Evolutionary conservation across 2,888 invertebrate species (phyloP).

Genomic region (Tenthredo distinguenda): DNA sequence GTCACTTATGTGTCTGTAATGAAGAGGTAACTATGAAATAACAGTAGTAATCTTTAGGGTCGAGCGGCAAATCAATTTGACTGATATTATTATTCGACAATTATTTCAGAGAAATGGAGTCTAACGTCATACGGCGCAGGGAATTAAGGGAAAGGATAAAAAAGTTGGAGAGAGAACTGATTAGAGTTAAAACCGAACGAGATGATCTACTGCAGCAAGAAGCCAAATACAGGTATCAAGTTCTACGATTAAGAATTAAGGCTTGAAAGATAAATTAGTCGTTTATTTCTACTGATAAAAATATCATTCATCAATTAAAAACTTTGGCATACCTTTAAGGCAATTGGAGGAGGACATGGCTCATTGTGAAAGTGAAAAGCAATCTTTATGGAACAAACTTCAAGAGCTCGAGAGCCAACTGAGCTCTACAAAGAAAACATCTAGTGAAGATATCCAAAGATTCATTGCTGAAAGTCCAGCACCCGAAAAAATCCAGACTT

Average conservation of each 20-base stretch:
- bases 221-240: slow-evolving; percentile 4
- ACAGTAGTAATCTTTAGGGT: background rate
- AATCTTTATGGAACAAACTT: slow-evolving; percentile 24
- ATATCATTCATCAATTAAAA: background rate
- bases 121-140: slow-evolving; percentile 3
- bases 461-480: slow-evolving; percentile 41
- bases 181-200: background rate
- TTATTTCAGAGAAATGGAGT: slow-evolving; percentile 19
- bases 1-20: slow-evolving; percentile 52
- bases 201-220: background rate
- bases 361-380: slow-evolving; percentile 36
- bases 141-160: slow-evolving; percentile 24
- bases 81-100: background rate
- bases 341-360: slow-evolving; percentile 17
- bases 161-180: background rate
- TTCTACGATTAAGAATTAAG: background rate
- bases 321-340: background rate
- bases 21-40: slow-evolving; percentile 49
- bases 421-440: background rate
- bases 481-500: background rate
- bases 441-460: slow-evolving; percentile 18
- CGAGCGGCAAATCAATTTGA: background rate
- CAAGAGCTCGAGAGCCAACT: background rate
- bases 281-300: background rate
- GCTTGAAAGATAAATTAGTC: background rate